Base-by-base conservation (phyloP, 1,140 invertebrate species). In the Homalodisca vitripennis region DNA sequence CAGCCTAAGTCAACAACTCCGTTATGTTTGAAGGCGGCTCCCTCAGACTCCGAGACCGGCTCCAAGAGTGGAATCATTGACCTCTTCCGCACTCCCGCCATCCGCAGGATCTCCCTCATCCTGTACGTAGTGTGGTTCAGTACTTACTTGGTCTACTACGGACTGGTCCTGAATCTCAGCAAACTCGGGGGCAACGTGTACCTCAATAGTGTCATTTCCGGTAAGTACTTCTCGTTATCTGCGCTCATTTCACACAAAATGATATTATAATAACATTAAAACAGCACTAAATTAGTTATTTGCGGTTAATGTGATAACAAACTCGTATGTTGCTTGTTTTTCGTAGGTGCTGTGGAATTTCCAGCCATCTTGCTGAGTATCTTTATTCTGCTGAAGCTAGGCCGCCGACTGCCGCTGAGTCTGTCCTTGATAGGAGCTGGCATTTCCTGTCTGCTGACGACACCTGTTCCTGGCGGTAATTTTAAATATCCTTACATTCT, bases 101-200 rank as follows among this genome's bases (percentile, higher is more conserved):
- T 89, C 71, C 77, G 87, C n/a, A 85, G 85, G 73, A 85, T 85
- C 60, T 88, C 88, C 0, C 80, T 89, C 17, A 85, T 87, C 68
- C 80, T 89, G 14, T 87, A 88, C 53, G 76, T 88, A 48, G 85
- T 87, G 65, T 91, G 89, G 89, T 89, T 89, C 77, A 82, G 85
- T 41, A 87, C 89, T 76, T 90, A 89, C 71, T 82, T 90, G 27
- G 86, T 88, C 2, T 91, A 91, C 75, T 91, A 91, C 70, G 88
- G 88, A 12, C 79, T 91, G 6, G 83, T 89, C 32, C 78, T 91
- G 24, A 91, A 91, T 73, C 83, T 90, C 70, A 86, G 84, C 46
- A 88, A 88, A 69, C 87, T 89, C 66, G 87, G 87, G 64, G 88
- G 88, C 67, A 85, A 90, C 78, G 79, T 90, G 41, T 89, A 90